These are phyloP conservation scores for Drosophila setifemur DNA, from an alignment of 1,140 invertebrate species.

Conservation along the genomic window DNA sequence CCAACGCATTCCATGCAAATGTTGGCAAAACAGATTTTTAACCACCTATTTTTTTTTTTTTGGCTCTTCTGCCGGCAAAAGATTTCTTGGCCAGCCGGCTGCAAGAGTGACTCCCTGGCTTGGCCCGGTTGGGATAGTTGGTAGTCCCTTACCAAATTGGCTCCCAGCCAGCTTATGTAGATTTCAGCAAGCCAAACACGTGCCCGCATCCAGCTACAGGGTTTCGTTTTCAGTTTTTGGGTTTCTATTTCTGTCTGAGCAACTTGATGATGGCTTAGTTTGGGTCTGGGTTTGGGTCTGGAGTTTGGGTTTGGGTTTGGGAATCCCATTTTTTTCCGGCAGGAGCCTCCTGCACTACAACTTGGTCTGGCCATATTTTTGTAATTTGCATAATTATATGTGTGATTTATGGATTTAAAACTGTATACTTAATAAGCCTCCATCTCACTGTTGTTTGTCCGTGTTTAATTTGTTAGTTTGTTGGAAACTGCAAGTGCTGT, in stretches of 20 bases:
- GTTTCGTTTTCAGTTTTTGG: slow-evolving; percentile 59
- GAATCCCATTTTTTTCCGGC: not conserved
- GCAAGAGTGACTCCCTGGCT: slow-evolving; percentile 32
- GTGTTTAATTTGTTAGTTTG: slow-evolving; percentile 46
- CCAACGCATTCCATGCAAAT: slow-evolving; percentile 74
- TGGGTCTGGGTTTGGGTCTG: not conserved
- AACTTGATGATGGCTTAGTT: slow-evolving; percentile 24
- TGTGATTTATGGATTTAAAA: slow-evolving; percentile 78
- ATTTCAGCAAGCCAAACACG: slow-evolving; percentile 77
- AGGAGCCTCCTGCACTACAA: slow-evolving; percentile 58
- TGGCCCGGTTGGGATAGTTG: slow-evolving; percentile 49
- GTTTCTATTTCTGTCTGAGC: slow-evolving; percentile 58
- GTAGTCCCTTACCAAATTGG: slow-evolving; percentile 69
- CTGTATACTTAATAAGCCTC: slow-evolving; percentile 34
- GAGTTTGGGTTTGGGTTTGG: not conserved
- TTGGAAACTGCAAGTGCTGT: slow-evolving; percentile 6
- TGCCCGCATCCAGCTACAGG: slow-evolving; percentile 66
- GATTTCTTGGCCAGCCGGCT: slow-evolving; percentile 51
- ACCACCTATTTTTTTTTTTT: slow-evolving; percentile 50
- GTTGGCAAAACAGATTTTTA: slow-evolving; percentile 78
- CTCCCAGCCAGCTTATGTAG: slow-evolving; percentile 76
- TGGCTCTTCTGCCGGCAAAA: slow-evolving; percentile 40
- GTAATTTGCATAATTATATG: slow-evolving; percentile 78
- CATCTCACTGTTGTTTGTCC: not conserved
- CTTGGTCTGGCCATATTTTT: slow-evolving; percentile 60